Base-by-base conservation (phyloP, 2,113 vertebrate species). In the Lethenteron reissneri region DNA sequence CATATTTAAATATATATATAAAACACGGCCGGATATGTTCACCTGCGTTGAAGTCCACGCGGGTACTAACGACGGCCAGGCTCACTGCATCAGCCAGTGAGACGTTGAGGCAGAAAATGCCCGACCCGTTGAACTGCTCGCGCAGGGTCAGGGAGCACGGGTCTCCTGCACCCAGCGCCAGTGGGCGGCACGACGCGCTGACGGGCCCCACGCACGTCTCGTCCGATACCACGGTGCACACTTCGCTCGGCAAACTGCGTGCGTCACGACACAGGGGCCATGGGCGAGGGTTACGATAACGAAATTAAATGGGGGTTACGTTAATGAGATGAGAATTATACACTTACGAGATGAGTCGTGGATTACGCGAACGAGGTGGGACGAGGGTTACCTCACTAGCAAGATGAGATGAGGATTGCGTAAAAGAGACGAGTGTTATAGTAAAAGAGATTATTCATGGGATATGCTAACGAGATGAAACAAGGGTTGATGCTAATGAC, bases 51-150 rank as follows among this genome's bases (percentile, higher is more conserved):
- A 97, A 77, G 56, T 80, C 81, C 77, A 97, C 82, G 12, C 80
- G 84, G 4, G 89, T 83, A 75, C 84, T 92, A 71, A 88, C 78
- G 75, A 87, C 74, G 10, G 91, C 90, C 74, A 95, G 79, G 75
- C 89, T 85, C 74, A 87, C 86, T 60, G 84, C 82, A 75, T 89
- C 86, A 72, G 87, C 84, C 78, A 97, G 71, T 14, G 91, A 90
- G 70, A 97, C 85, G 71, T 95, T 95, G 76, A 97, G 82, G 76
- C 92, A 97, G 79, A 87, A 97, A 57, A 83, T 79, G 10, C 92
- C 92, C 0, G 85, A 84, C 70, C 84, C 79, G 58, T 86, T 87
- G 78, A 97, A 87, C 74, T 80, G 82, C 77, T 89, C 89, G 4
- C 86, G 82, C 62, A 97, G 81, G 74, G 91, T 81, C 71, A 97